Base-by-base conservation (phyloP, 1,140 invertebrate genomes). In the Linepithema humile region DNA sequence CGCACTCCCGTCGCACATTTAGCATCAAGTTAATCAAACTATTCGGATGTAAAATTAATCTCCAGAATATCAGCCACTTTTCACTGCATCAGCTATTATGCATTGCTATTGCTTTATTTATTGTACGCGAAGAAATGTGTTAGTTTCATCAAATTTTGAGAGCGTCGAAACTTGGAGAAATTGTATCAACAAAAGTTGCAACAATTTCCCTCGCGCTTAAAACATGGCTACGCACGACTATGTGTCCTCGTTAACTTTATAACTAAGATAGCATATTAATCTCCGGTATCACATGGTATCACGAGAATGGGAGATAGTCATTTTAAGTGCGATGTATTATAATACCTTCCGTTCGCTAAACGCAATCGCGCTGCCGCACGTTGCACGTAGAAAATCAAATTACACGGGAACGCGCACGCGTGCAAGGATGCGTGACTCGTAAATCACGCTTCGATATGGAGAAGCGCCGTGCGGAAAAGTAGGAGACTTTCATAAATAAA, bases 321-420 rank as follows among this genome's bases (percentile, higher is more conserved):
- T 12, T 78, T 55, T n/a, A 20, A 29, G 40, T 26, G 20, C 64
- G 9, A 40, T 38, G 62, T 12, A 17, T 40, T 69, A 78, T 29
- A 43, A 70, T 70, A 70, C 12, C 75, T 80, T 10, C 35, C 23
- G 48, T 43, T 55, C 64, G 62, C 29, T 64, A 32, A 75, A 45
- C 26, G 7, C 48, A 43, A 35, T 20, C 75, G 5, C 9, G 38
- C 50, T 65, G 74, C 73, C 38, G 29, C 45, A 29, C 43, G 64
- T 32, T 53, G 17, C 55, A 75, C n/a, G 12, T 69, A 70, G 48
- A 80, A 70, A 80, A 80, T 80, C 50, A 53, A 80, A 80, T 78
- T 80, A 70, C 64, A 70, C 38, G 48, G 26, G 74, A 60, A 53
- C 57, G 70, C 38, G 73, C 40, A n/a, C 40, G 29, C 45, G 57